Base-by-base conservation (phyloP, 2,797 vertebrate species). In the Tympanoctomys barrerae region DNA sequence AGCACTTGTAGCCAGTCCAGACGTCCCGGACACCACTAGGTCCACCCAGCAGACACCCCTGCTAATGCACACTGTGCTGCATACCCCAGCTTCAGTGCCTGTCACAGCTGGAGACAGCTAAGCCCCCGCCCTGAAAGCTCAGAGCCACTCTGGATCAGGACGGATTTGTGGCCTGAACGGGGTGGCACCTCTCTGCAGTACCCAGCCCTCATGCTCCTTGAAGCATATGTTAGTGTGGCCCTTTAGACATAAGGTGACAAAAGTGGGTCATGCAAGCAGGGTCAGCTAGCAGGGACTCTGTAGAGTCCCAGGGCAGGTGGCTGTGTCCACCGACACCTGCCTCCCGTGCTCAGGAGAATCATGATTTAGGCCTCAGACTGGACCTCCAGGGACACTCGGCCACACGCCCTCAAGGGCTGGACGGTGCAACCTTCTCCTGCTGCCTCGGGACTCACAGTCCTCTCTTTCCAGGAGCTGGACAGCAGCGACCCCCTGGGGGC, bases 401-500 rank as follows among this genome's bases (percentile, higher is more conserved):
- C 61, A 42, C 19, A 4, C 13, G 57, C 46, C 33, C 5, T 12
- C 19, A 0, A 33, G 5, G 57, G 36, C 52, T 14, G 39, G 2
- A 36, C 1, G 0, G 0, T 2, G 18, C 0, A 31, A 0, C 26
- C 59, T 62, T 39, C 68, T 57, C 66, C 21, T 2, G 5, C n/a
- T 10, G 10, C 36, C 70, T 13, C 21, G 5, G 26, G 57, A 33
- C 10, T 84, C 70, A 84, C 42, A 7, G 36, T n/a, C 39, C 79
- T 91, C 79, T 92, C 87, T 97, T 91, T 98, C 94, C 11, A 99
- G 99, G 99, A 98, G 92, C 98, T 98, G 96, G 98, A 98, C 85
- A 97, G 96, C 7, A 97, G 97, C 7, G 98, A 98, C 66, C 96
- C 98, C 0, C 98, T 98, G 1, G 97, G 97, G 98, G 90, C 42